Evolutionary conservation across 2,113 vertebrate genomes (phyloP).

Genomic region (Zosterops hypoxanthus): DNA sequence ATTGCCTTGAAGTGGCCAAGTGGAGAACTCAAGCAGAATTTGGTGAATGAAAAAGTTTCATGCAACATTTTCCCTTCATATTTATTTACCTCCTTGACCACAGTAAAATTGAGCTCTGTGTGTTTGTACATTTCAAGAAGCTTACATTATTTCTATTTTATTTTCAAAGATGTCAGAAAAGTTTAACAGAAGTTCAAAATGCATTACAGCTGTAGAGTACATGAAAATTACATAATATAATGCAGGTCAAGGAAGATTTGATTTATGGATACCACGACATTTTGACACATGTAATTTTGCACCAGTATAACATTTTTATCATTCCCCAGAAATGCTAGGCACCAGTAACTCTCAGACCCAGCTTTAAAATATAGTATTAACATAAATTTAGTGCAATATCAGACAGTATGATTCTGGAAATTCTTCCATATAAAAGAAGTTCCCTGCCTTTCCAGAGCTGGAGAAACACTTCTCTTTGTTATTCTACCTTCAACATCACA

Average conservation of each 20-base stretch:
- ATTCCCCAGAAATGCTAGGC: neutral
- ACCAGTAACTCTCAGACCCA: neutral
- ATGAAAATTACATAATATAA: neutral
- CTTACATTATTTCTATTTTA: neutral
- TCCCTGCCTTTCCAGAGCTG: neutral
- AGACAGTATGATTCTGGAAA: neutral
- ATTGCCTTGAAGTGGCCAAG: neutral
- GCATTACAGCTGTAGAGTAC: neutral
- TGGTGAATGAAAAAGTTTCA: neutral
- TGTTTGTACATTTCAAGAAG: neutral
- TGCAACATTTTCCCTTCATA: neutral
- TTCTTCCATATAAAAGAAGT: neutral
- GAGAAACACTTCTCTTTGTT: neutral
- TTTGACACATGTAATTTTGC: neutral
- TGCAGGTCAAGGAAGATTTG: neutral
- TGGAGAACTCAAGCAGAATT: neutral
- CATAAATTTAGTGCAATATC: neutral
- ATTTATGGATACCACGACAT: neutral
- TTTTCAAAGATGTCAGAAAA: neutral
- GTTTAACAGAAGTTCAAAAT: neutral
- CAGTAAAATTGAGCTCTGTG: neutral
- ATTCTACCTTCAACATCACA: neutral
- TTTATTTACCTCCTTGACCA: neutral
- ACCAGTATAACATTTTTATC: accelerated
- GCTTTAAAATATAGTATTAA: neutral